Conservation (phyloP, 2,888 invertebrate genomes). For the Trissolcus brochymenae region DNA sequence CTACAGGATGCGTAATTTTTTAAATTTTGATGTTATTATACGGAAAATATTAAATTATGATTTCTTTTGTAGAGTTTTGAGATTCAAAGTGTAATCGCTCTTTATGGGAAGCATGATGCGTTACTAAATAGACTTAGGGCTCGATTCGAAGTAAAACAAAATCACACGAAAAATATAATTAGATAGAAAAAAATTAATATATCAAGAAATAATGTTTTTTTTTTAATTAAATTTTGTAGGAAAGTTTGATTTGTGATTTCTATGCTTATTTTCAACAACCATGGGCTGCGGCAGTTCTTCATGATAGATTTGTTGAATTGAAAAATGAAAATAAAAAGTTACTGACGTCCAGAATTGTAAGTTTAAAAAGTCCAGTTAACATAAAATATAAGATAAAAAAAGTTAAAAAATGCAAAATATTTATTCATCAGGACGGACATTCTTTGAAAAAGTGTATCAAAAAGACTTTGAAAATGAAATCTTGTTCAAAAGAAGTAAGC, state of each 20-base stretch:
- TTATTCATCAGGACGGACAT: conserved; percentile 45
- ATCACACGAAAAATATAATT: neutral
- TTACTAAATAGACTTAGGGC: conserved; percentile 82
- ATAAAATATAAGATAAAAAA: too few species aligned
- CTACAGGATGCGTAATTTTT: too few species aligned
- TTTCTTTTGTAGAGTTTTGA: conserved; percentile 78
- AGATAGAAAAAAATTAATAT: neutral
- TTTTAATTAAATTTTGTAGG: conserved; percentile 67
- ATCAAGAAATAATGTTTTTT: too few species aligned
- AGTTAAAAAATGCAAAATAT: neutral
- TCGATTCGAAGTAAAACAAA: conserved; percentile 78
- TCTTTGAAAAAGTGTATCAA: conserved; percentile 16
- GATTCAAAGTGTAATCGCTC: conserved; percentile 78
- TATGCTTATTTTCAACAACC: conserved; percentile 82
- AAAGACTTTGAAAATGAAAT: conserved; percentile 41
- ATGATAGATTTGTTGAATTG: conserved; percentile 79
- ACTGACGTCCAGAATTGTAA: conserved; percentile 61
- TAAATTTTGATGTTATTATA: too few species aligned
- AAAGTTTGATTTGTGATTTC: conserved; percentile 81
- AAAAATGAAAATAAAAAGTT: conserved; percentile 65
- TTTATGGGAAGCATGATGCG: conserved; percentile 86
- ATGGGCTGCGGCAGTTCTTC: conserved; percentile 82
- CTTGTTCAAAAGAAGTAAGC: conserved; percentile 56
- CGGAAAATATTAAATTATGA: neutral
- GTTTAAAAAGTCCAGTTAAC: neutral